Base-by-base conservation (phyloP, 2,888 invertebrate genomes). In the Agrochola lota region DNA sequence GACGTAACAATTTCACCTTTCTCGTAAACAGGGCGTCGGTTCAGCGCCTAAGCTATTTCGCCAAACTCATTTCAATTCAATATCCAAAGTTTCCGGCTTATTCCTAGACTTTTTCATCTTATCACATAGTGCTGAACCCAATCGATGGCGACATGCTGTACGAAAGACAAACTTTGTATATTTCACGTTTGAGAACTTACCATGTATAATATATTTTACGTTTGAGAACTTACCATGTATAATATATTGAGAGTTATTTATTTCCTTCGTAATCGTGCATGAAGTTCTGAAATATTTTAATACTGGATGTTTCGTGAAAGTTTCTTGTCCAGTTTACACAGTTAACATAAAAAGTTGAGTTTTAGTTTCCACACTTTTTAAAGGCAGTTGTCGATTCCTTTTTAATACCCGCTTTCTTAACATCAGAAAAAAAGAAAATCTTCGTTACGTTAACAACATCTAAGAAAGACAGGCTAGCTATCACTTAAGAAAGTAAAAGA, bases 11-110 rank as follows among this genome's bases (percentile, higher is more conserved):
- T 87, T 87, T 88, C 73, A 87, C 89, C 81, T 87, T 74, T 72
- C 71, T 71, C 87, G 79, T 81, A 85, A 85, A 87, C 85, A 87
- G 78, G 52, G 80, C 70, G 80, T 80, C 79, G 83, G 71, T 85
- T 83, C 81, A 78, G 77, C 71, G 80, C 83, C 83, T 81, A 80
- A 82, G 85, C 80, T 81, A 87, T 85, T 87, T 85, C 83, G 71
- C 78, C 85, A 64, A 85, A 88, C 89, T 88, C 89, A 87, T 88
- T 87, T 88, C 87, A 88, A 87, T 88, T 87, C 87, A 87, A 87
- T 87, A 87, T 85, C 77, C 55, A 87, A 87, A 87, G 80, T 87
- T 87, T 81, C 73, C 66, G 87, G 77, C 69, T 83, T 85, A 81
- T 87, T 78, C 77, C 85, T 83, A 86, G 81, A 87, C 85, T 80